Evolutionary conservation across 2,888 invertebrate species (phyloP).

Genomic region (Tineola bisselliella): DNA sequence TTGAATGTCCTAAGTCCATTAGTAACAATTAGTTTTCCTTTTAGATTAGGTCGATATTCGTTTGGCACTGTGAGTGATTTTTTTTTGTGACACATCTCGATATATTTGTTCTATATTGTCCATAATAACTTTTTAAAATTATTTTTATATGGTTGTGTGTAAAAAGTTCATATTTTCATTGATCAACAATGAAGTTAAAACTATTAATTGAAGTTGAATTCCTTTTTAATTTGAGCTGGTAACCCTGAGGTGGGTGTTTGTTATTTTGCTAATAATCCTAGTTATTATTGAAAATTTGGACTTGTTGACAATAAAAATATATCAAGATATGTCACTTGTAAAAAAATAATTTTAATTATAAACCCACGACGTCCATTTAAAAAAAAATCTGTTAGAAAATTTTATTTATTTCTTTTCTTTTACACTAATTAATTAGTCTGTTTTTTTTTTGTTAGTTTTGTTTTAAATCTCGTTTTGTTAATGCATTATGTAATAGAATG

Average conservation of each 20-base stretch:
- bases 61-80: not conserved
- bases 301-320: not conserved
- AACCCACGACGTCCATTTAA: conserved; percentile 9
- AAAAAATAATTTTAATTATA: not conserved
- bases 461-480: conserved; percentile 22
- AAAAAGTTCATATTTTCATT: too few relatives aligned
- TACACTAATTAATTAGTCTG: not conserved
- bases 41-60: not conserved
- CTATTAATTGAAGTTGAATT: too few relatives aligned
- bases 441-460: not conserved
- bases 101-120: not conserved
- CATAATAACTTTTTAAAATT: too few relatives aligned
- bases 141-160: too few relatives aligned
- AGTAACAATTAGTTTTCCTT: conserved; percentile 21
- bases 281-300: too few relatives aligned
- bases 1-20: conserved; percentile 29
- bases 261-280: too few relatives aligned
- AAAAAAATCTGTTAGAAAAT: not conserved
- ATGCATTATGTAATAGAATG: conserved; percentile 16
- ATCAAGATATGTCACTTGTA: not conserved
- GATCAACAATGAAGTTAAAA: too few relatives aligned
- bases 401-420: not conserved
- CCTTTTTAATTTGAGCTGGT: too few relatives aligned
- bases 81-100: conserved; percentile 2
- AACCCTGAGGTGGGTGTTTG: too few relatives aligned